These are phyloP conservation scores for Cebus imitator DNA, from an alignment of 2,113 vertebrate species.

Conservation along the genomic window DNA sequence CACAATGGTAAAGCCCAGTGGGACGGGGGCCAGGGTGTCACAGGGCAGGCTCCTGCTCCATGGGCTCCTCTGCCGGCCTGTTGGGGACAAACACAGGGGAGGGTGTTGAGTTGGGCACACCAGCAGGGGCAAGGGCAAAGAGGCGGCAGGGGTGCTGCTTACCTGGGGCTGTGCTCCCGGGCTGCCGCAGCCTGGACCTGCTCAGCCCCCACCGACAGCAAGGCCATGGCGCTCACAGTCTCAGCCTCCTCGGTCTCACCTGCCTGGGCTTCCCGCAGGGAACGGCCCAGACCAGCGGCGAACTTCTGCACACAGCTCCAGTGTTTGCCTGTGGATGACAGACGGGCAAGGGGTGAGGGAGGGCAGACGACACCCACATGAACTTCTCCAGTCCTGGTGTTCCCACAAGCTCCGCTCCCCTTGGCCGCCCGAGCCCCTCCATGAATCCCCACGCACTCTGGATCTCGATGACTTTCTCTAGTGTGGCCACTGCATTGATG, in stretches of 20 bases:
- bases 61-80: slow-evolving; percentile 92
- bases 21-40: slow-evolving; percentile 80
- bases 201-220: slow-evolving; percentile 91
- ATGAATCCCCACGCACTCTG: slow-evolving; percentile 88
- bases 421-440: neutral
- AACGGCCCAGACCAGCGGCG: slow-evolving; percentile 83
- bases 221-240: slow-evolving; percentile 94
- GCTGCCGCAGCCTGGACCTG: slow-evolving; percentile 78
- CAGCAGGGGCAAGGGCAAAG: rapidly evolving
- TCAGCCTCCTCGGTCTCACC: slow-evolving; percentile 92
- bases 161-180: slow-evolving; percentile 83
- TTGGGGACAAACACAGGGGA: slow-evolving; percentile 50
- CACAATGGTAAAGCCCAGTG: slow-evolving; percentile 83
- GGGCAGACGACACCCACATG: too few relatives aligned
- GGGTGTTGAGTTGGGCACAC: neutral
- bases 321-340: slow-evolving; percentile 87
- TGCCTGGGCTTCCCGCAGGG: slow-evolving; percentile 90
- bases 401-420: neutral
- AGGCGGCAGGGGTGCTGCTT: neutral
- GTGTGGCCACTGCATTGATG: slow-evolving; percentile 89
- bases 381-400: neutral
- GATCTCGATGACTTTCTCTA: slow-evolving; percentile 94
- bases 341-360: neutral
- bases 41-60: slow-evolving; percentile 93
- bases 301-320: slow-evolving; percentile 89